phyloP scores from a whole-genome alignment of 2,113 vertebrate species.

The Gadus macrocephalus region DNA sequence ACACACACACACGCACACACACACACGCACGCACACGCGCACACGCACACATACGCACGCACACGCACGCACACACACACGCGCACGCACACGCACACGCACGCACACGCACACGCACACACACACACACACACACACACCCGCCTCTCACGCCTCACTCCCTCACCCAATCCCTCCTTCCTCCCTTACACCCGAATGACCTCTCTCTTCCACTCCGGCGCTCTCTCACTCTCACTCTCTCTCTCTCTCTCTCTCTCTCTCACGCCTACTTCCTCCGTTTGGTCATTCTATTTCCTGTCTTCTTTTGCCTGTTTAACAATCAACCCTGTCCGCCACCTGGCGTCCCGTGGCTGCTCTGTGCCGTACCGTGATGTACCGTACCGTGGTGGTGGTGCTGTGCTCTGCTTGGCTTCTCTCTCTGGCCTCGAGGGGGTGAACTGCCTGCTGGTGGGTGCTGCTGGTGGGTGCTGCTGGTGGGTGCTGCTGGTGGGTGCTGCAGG shows the following conservation, averaged over 20 bases:
- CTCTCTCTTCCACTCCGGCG: slow-evolving; percentile 28
- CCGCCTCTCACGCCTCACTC: neutral
- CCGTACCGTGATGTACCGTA: slow-evolving; percentile 44
- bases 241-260: slow-evolving; percentile 23
- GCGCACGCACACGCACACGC: slow-evolving; percentile 37
- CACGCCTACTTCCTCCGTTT: slow-evolving; percentile 21
- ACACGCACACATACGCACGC: too few species aligned
- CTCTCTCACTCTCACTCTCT: slow-evolving; percentile 22
- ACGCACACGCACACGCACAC: too few species aligned
- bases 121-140: slow-evolving; percentile 8
- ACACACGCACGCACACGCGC: slow-evolving; percentile 25
- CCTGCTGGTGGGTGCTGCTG: slow-evolving; percentile 24
- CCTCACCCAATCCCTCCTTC: slow-evolving; percentile 62
- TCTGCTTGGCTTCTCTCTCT: slow-evolving; percentile 72
- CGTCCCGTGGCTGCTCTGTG: neutral
- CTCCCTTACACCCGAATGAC: slow-evolving; percentile 71
- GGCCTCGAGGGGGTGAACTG: neutral
- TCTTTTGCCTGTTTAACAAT: slow-evolving; percentile 43
- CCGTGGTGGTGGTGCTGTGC: slow-evolving; percentile 25
- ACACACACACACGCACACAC: slow-evolving; percentile 6
- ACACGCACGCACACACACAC: slow-evolving; percentile 36
- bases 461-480: too few species aligned
- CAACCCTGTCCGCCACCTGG: neutral
- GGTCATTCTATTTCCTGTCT: slow-evolving; percentile 25
- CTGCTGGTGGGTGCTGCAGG: too few species aligned